Conservation (phyloP, 2,888 invertebrate species). For the Neoascia interrupta region DNA sequence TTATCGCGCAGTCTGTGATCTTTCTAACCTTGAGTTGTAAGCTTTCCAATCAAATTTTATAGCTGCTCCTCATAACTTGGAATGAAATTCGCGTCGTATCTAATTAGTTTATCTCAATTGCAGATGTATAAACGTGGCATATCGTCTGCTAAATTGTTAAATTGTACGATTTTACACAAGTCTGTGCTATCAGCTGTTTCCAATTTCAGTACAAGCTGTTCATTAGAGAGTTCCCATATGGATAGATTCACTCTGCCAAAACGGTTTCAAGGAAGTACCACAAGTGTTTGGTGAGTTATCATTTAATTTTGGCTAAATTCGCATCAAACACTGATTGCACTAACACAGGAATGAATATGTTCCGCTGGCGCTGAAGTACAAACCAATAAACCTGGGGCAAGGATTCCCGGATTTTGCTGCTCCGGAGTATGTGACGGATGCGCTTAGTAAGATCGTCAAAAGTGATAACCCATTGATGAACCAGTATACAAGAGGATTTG, state of each 20-base stretch:
- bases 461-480: constrained; percentile 88
- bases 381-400: constrained; percentile 96
- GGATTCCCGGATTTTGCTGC: constrained; percentile 97
- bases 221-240: constrained; percentile 72
- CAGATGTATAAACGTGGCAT: constrained; percentile 29
- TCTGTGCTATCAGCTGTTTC: constrained; percentile 5
- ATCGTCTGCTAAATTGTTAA: not conserved
- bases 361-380: constrained; percentile 88
- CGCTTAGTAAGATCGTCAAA: constrained; percentile 84
- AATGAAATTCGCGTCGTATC: not conserved
- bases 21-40: not conserved
- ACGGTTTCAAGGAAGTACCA: constrained; percentile 77
- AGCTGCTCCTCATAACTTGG: not conserved
- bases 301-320: not conserved
- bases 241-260: constrained; percentile 78
- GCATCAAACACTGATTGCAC: not conserved
- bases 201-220: constrained; percentile 36
- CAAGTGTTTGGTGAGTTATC: constrained; percentile 77
- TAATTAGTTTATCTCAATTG: constrained; percentile 2
- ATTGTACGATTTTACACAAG: not conserved
- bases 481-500: constrained; percentile 97
- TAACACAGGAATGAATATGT: constrained; percentile 94
- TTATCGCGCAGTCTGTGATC: constrained; percentile 19
- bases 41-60: not conserved
- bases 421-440: constrained; percentile 89